Evolutionary conservation across 2,888 invertebrate species (phyloP).

Genomic region (Muscina levida): DNA sequence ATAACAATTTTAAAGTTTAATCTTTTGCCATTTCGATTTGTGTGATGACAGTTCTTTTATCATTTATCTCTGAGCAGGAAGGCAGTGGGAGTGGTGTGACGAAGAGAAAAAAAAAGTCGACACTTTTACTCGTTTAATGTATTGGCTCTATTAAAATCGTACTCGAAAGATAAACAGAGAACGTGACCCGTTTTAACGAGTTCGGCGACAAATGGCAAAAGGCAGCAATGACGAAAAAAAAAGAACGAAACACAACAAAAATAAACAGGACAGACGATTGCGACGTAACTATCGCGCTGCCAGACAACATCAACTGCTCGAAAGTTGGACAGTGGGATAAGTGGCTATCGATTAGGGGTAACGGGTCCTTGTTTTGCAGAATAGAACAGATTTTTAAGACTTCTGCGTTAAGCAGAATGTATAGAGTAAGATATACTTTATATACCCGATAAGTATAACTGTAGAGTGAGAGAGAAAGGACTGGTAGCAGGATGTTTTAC

Average conservation of each 20-base stretch:
- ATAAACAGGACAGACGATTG: slow-evolving; percentile 4
- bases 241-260: slow-evolving; percentile 32
- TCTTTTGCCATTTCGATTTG: slow-evolving; percentile 5
- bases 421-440: too few relatives aligned
- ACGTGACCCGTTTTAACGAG: slow-evolving; percentile 66
- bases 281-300: not conserved
- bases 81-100: not conserved
- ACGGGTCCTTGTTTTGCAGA: too few relatives aligned
- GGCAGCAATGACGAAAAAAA: not conserved
- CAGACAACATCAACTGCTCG: slow-evolving; percentile 3
- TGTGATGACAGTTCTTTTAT: slow-evolving; percentile 3
- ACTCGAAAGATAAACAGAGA: slow-evolving; percentile 66
- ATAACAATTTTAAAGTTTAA: slow-evolving; percentile 27
- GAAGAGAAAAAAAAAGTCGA: slow-evolving; percentile 39
- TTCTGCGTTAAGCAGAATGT: too few relatives aligned
- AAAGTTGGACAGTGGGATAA: not conserved
- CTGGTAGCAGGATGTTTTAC: too few relatives aligned
- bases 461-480: too few relatives aligned
- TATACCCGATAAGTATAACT: too few relatives aligned
- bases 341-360: slow-evolving; percentile 11
- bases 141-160: slow-evolving; percentile 67
- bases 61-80: not conserved
- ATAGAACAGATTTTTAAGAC: too few relatives aligned
- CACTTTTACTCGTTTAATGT: slow-evolving; percentile 65
- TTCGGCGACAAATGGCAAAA: slow-evolving; percentile 34